phyloP scores from a whole-genome alignment of 2,113 vertebrate species.

The Cynopterus brachyotis region DNA sequence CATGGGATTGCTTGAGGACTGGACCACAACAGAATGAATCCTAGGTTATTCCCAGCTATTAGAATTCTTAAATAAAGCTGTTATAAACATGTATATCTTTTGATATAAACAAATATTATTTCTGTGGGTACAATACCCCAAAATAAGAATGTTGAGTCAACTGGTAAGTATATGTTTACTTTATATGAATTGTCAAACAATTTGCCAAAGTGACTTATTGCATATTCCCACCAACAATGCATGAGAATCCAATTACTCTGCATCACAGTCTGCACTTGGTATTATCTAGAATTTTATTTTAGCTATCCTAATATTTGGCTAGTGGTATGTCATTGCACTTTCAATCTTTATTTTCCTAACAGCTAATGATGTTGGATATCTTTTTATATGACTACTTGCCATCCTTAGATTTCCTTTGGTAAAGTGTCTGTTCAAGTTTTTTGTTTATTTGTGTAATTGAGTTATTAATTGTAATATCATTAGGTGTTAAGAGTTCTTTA shows the following conservation, averaged over 20 bases:
- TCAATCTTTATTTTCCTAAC: not conserved
- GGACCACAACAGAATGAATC: not conserved
- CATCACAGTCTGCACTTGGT: not conserved
- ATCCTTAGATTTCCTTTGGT: not conserved
- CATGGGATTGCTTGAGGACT: not conserved
- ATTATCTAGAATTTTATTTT: not conserved
- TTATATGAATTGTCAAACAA: not conserved
- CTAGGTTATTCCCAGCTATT: not conserved
- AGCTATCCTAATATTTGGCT: not conserved
- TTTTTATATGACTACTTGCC: not conserved
- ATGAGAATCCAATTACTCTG: not conserved
- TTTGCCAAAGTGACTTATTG: not conserved
- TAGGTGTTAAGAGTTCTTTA: not conserved
- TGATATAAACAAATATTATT: not conserved
- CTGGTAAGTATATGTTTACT: not conserved
- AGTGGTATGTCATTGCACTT: not conserved
- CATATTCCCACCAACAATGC: not conserved
- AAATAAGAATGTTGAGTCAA: not conserved
- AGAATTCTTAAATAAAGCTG: not conserved
- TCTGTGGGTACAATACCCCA: not conserved
- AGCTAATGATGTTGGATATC: not conserved
- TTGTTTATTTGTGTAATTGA: not conserved
- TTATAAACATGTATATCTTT: not conserved
- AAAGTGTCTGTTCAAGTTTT: not conserved
- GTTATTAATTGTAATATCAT: not conserved